These are phyloP conservation scores for Sapajus apella DNA, from an alignment of 2,113 vertebrate genomes.

Conservation along the genomic window DNA sequence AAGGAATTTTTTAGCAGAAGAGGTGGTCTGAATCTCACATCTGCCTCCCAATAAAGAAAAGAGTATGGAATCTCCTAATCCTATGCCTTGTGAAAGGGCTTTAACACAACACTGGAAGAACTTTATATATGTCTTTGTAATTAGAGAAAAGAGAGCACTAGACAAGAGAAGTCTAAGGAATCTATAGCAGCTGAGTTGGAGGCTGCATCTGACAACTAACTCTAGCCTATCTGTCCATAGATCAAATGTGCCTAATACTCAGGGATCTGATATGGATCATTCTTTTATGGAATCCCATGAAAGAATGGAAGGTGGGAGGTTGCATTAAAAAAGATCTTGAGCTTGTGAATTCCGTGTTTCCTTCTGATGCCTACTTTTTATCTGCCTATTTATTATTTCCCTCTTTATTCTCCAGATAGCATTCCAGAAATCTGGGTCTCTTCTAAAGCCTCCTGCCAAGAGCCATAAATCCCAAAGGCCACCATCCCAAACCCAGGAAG, in stretches of 20 bases:
- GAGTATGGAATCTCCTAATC: background rate
- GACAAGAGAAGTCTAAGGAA: background rate
- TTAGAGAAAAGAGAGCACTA: too few species aligned
- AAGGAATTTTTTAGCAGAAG: background rate
- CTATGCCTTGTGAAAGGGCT: background rate
- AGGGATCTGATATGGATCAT: background rate
- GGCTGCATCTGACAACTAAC: background rate
- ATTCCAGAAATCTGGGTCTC: background rate
- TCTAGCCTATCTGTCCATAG: too few species aligned
- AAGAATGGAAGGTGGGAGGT: background rate
- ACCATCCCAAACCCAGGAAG: background rate
- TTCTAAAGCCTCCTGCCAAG: background rate
- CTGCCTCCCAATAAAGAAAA: background rate
- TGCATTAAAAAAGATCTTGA: background rate
- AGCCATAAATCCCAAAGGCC: background rate
- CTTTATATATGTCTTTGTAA: background rate
- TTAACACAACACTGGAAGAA: background rate
- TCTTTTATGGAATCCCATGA: background rate
- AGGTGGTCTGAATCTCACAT: background rate
- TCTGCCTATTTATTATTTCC: background rate
- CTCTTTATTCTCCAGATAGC: background rate
- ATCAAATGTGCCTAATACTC: background rate
- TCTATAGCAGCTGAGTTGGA: background rate
- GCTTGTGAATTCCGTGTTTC: background rate
- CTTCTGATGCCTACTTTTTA: background rate